Base-by-base conservation (phyloP, 1,140 invertebrate species). In the Watersipora subatra region DNA sequence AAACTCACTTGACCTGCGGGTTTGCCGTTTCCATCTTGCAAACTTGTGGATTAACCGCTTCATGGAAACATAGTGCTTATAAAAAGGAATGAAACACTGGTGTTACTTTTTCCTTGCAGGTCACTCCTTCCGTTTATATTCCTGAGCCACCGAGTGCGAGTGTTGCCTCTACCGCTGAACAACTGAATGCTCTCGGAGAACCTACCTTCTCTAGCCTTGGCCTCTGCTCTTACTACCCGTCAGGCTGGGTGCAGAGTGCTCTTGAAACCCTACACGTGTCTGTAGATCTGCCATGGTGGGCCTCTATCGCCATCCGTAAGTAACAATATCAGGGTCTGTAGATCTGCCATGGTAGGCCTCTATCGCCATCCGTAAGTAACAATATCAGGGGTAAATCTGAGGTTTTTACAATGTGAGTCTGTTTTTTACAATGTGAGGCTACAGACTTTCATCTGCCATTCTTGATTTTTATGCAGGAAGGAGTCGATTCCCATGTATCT, bases 271-370 rank as follows among this genome's bases (percentile, higher is more conserved):
- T 96, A 12, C 93, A 97, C 77, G 84, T 90, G 46, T 76, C 77
- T 1, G 75, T 82, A 19, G 87, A 86, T 71, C 59, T 96, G 19
- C 93, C 93, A 1, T 97, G 93, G 93, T 96, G 92, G 91, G 85
- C 77, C 24, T 76, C 88, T 17, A 96, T 97, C 73, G 80, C 86
- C 2, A 74, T 87, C 63, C 83, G 88, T 89, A 82, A 75, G 74
- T 72, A 28, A 66, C 24, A 19, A 56, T n/a, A n/a, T n/a, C n/a
- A n/a, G 84, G 90, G 46, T 76, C 77, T 1, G 75, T 82, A 19
- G 87, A 86, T 71, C 59, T 96, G 19, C 93, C 93, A 1, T 97
- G 93, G 93, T 96, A 92, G 91, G 85, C 77, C 24, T 76, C 88
- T 17, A 96, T 97, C 73, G 80, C 86, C 2, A 74, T 87, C 63